Evolutionary conservation across 2,888 invertebrate species (phyloP).

Genomic region (Sacculina carcini): DNA sequence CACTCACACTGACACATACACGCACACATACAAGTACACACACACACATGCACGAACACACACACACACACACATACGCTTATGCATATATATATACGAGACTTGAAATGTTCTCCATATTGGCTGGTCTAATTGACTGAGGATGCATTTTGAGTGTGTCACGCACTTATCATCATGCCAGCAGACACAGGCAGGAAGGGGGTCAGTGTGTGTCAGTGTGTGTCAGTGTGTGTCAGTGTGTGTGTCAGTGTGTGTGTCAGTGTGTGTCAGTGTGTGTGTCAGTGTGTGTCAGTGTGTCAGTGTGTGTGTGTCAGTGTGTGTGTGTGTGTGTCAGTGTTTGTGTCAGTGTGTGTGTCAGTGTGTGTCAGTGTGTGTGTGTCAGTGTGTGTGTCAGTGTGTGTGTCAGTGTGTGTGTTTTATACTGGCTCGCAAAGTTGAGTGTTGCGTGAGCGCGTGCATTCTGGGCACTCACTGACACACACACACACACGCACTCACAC

Average conservation of each 20-base stretch:
- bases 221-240: no score
- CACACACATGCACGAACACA: conserved; percentile 4
- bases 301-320: background rate
- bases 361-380: background rate
- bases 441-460: background rate
- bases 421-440: background rate
- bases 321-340: no score
- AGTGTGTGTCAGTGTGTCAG: background rate
- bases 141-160: no score
- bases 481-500: background rate
- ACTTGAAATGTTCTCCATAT: no score
- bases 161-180: background rate
- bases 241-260: no score
- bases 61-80: background rate
- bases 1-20: conserved; percentile 4
- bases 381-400: background rate
- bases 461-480: background rate
- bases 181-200: background rate
- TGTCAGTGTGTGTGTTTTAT: no score
- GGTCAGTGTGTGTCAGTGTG: background rate
- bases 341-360: no score
- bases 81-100: conserved; percentile 5
- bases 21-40: conserved; percentile 3
- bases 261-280: background rate
- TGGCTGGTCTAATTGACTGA: no score